phyloP scores from a whole-genome alignment of 2,113 vertebrate genomes.

The Xenopus borealis region DNA sequence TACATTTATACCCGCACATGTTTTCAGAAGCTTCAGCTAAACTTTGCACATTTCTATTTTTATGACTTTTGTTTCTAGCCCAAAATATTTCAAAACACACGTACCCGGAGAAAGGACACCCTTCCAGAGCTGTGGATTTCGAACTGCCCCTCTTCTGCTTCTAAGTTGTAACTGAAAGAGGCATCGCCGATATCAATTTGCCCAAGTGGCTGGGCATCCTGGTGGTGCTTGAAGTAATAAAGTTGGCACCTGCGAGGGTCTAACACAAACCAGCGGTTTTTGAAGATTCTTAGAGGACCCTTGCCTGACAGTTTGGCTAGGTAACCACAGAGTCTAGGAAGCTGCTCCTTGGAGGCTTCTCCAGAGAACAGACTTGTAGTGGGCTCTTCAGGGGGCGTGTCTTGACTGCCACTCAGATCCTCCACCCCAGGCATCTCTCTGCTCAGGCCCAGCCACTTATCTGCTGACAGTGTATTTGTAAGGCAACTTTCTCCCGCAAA shows the following conservation, averaged over 20 bases:
- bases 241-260: slow-evolving; percentile 86
- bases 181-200: slow-evolving; percentile 85
- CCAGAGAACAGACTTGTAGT: background rate
- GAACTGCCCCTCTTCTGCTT: slow-evolving; percentile 75
- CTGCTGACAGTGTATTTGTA: slow-evolving; percentile 22
- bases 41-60: too few relatives aligned
- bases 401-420: slow-evolving; percentile 48
- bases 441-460: background rate
- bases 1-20: too few relatives aligned
- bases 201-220: slow-evolving; percentile 84
- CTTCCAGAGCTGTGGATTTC: slow-evolving; percentile 79
- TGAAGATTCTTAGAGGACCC: slow-evolving; percentile 87
- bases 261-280: slow-evolving; percentile 89
- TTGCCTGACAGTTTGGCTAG: slow-evolving; percentile 88
- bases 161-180: slow-evolving; percentile 78
- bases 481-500: background rate
- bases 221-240: slow-evolving; percentile 90
- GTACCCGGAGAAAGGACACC: slow-evolving; percentile 85
- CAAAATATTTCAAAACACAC: background rate
- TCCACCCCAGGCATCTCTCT: slow-evolving; percentile 68
- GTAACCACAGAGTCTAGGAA: slow-evolving; percentile 81
- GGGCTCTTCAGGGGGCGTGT: slow-evolving; percentile 8
- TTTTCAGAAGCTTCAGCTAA: too few relatives aligned
- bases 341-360: slow-evolving; percentile 59
- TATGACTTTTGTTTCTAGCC: too few relatives aligned